Evolutionary conservation across 1,140 invertebrate species (phyloP).

Genomic region (Drosophila setifemur): DNA sequence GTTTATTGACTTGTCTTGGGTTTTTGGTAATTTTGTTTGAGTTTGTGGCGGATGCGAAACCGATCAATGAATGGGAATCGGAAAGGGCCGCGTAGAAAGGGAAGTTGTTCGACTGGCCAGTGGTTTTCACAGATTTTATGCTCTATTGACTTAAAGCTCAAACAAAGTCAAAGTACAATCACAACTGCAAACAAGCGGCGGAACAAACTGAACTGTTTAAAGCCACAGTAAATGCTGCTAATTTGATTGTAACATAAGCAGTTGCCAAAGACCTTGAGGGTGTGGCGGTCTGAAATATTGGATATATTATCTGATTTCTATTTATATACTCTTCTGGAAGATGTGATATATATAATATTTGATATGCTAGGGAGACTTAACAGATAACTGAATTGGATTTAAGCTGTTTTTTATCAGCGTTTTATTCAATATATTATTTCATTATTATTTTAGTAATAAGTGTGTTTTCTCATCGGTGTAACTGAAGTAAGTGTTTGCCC

Average conservation of each 20-base stretch:
- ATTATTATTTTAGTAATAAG: too few species aligned
- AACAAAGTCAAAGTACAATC: slow-evolving; percentile 20
- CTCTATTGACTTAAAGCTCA: slow-evolving; percentile 41
- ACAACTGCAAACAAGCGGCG: slow-evolving; percentile 21
- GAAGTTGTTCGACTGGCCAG: slow-evolving; percentile 12
- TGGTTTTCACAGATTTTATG: slow-evolving; percentile 43
- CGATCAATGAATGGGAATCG: slow-evolving; percentile 34
- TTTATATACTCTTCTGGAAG: not conserved
- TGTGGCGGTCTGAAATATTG: slow-evolving; percentile 16
- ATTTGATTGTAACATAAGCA: slow-evolving; percentile 44
- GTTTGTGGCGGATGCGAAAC: slow-evolving; percentile 54
- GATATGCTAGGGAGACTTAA: too few species aligned
- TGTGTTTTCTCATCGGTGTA: not conserved
- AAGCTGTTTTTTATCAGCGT: too few species aligned
- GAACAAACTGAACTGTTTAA: slow-evolving; percentile 26
- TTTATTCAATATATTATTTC: too few species aligned
- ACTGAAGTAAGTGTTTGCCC: not conserved
- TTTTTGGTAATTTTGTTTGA: slow-evolving; percentile 5
- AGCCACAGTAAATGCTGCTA: slow-evolving; percentile 42
- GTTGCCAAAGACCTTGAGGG: slow-evolving; percentile 32
- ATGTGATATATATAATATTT: not conserved
- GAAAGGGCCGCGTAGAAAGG: not conserved
- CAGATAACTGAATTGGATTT: too few species aligned
- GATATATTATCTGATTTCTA: not conserved
- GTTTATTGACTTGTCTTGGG: slow-evolving; percentile 52